Base-by-base conservation (phyloP, 1,140 invertebrate genomes). In the Drosophila tsacasi region DNA sequence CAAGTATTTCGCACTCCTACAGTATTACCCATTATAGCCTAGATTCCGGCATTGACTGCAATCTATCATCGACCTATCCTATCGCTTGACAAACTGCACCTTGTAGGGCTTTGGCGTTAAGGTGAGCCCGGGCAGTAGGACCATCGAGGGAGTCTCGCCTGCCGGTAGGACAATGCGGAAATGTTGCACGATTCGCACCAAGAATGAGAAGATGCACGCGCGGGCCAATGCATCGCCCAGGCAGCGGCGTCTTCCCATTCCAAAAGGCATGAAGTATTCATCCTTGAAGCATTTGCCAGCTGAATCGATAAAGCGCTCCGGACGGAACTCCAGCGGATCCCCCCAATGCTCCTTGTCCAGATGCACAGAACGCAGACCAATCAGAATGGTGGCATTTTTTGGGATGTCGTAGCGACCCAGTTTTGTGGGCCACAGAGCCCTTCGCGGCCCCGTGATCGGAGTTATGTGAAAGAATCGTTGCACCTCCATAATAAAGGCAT, bases 161-260 rank as follows among this genome's bases (percentile, higher is more conserved):
- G 59, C 23, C 5, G 83, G 78, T 15, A 83, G 65, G 10, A 86
- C 89, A 0, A 95, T 81, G 19, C 81, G 92, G 66, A 93, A 95
- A 59, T 93, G 93, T 83, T 97, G 96, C 62, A 97, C 92, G 15
- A 97, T 94, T 8, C 95, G 95, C 5, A 95, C 94, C 59, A 97
- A 96, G 47, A 97, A 95, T 21, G 97, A 93, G 83, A 97, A 97
- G 5, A 97, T 84, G 69, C 96, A 96, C 2, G 94, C 94, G 58
- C 94, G 95, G 1, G 97, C 97, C 44, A 98, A 92, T 1, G 95
- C 93, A 92, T 97, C 96, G 2, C 97, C 97, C 0, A 96, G 94
- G 86, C 97, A 98, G 67, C 96, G 94, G 79, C 96, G 94, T 76
- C 92, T 91, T 95, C 97, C 96, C 87, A 95, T 93, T 32, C 96